Percentiles rank a stretch among this genome's conserved stretches.
These are phyloP conservation scores for Dermochelys coriacea DNA, from an alignment of 2,797 vertebrate genomes.

Conservation along the genomic window DNA sequence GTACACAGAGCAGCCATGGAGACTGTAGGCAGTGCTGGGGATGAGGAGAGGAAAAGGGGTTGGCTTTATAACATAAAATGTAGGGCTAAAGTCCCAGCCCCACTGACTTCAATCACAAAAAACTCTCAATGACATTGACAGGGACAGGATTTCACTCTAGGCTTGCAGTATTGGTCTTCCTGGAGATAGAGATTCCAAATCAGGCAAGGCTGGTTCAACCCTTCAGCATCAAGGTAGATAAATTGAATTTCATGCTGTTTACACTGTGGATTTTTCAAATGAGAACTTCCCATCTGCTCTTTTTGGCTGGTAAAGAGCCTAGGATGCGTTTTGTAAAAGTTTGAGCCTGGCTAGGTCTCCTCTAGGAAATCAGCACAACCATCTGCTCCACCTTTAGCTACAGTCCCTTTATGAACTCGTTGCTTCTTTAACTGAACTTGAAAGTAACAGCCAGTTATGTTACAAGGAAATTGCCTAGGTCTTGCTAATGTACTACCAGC, in stretches of 20 bases:
- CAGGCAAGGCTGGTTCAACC: background rate
- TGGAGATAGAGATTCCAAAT: background rate
- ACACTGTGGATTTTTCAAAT: background rate
- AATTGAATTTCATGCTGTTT: accelerated
- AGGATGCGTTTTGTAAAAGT: background rate
- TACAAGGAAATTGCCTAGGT: background rate
- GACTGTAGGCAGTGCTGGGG: background rate
- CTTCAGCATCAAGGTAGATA: background rate
- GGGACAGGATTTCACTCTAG: background rate
- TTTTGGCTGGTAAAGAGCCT: background rate
- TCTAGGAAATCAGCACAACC: background rate
- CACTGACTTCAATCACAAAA: accelerated
- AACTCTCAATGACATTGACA: background rate
- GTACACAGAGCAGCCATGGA: background rate
- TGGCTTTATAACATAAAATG: background rate
- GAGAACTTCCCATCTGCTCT: background rate
- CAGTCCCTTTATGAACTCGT: background rate
- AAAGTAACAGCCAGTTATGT: background rate
- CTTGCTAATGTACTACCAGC: background rate
- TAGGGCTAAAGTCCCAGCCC: background rate
- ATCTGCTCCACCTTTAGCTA: background rate
- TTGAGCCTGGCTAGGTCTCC: background rate
- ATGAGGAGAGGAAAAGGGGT: background rate
- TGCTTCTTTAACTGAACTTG: background rate
- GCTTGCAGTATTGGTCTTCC: background rate